A percentile compares a stretch with the other conserved stretches of the same genome.
phyloP scores from a whole-genome alignment of 2,113 vertebrate species.

The Stegastes partitus region DNA sequence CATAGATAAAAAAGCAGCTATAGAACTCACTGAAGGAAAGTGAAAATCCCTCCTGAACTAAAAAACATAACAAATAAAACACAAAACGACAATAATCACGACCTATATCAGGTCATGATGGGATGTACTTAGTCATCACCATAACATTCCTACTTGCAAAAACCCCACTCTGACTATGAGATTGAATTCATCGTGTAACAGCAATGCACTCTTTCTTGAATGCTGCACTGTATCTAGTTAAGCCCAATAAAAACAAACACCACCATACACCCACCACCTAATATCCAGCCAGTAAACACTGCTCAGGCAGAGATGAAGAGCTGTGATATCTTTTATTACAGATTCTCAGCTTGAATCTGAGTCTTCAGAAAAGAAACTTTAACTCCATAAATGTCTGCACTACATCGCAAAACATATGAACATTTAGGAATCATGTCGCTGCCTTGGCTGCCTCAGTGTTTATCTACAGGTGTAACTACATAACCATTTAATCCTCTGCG shows the following conservation, averaged over 20 bases:
- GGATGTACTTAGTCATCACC: too few relatives aligned
- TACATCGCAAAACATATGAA: neutral
- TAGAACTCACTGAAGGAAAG: too few relatives aligned
- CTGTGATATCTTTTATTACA: neutral
- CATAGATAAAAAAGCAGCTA: too few relatives aligned
- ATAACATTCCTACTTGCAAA: neutral
- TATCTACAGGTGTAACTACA: neutral
- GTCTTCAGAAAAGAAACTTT: neutral
- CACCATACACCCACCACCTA: slow-evolving; percentile 21
- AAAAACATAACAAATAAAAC: too few relatives aligned
- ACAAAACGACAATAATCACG: too few relatives aligned
- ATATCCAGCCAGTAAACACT: slow-evolving; percentile 11
- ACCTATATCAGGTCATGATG: too few relatives aligned
- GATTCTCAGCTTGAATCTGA: neutral
- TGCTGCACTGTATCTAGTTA: neutral
- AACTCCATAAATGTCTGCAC: neutral
- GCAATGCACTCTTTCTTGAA: slow-evolving; percentile 1
- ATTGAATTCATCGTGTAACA: neutral
- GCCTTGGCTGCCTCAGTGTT: neutral
- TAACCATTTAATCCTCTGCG: neutral
- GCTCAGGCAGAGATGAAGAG: slow-evolving; percentile 2
- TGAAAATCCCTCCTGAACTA: too few relatives aligned
- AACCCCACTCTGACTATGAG: neutral
- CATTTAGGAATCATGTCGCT: neutral
- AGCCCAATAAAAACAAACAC: neutral